Conservation (phyloP, 2,888 invertebrate species). For the Lithosia quadra region DNA sequence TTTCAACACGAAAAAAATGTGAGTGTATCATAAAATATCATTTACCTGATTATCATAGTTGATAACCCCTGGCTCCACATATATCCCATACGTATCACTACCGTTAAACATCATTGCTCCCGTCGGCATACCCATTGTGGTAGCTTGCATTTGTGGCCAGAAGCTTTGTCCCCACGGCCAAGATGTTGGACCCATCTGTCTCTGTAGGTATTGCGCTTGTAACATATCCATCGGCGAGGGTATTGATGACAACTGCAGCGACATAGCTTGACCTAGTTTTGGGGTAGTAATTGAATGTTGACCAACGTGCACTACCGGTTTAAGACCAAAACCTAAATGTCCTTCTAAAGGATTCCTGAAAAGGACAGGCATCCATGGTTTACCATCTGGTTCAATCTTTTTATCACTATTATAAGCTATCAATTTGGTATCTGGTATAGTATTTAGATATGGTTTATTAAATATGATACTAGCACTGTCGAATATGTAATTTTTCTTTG, state of each 20-base stretch:
- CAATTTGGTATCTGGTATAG: neutral
- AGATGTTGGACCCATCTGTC: neutral
- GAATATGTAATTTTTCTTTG: conserved; percentile 8
- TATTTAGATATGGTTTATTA: conserved; percentile 4
- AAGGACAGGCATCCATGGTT: neutral
- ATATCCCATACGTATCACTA: conserved; percentile 12
- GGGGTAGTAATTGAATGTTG: neutral
- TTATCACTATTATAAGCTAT: neutral
- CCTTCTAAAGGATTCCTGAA: conserved; percentile 17
- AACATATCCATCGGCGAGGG: conserved; percentile 5
- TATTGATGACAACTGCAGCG: neutral
- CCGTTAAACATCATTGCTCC: neutral
- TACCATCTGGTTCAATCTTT: neutral
- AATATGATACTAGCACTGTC: conserved; percentile 12
- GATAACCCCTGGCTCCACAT: conserved; percentile 13
- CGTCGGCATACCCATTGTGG: neutral
- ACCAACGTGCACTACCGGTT: conserved; percentile 3
- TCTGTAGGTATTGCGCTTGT: neutral
- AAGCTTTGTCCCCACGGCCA: neutral
- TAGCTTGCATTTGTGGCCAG: conserved; percentile 3
- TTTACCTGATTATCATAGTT: conserved; percentile 9
- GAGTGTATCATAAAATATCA: too few relatives aligned
- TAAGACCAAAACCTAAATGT: conserved; percentile 6
- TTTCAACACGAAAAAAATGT: too few relatives aligned
- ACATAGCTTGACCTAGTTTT: neutral